A percentile compares a stretch with the other conserved stretches of the same genome.
Conservation (phyloP, 2,888 invertebrate species). For the Amaurobius ferox region DNA sequence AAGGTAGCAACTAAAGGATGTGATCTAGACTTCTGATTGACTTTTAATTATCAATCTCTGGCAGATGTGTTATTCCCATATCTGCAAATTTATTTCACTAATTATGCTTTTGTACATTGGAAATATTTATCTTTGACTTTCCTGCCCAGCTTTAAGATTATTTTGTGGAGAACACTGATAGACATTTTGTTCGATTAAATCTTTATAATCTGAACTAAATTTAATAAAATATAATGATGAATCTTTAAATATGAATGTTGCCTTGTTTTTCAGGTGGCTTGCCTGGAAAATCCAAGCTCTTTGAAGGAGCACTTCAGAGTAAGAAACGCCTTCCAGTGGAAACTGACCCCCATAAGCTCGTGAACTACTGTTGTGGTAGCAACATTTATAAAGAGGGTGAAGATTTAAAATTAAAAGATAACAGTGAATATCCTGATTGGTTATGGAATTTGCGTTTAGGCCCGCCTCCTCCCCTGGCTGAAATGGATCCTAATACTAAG, state of each 20-base stretch:
- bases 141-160: too few species aligned
- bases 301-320: constrained; percentile 15
- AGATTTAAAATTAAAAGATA: constrained; percentile 85
- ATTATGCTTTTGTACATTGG: too few species aligned
- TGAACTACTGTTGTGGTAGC: constrained; percentile 88
- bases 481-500: constrained; percentile 87
- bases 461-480: constrained; percentile 82
- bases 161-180: too few species aligned
- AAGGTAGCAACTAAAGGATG: too few species aligned
- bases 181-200: too few species aligned
- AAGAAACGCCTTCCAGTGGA: constrained; percentile 84
- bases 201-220: too few species aligned
- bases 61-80: too few species aligned
- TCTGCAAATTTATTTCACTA: too few species aligned
- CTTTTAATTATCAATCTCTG: too few species aligned
- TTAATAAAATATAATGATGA: too few species aligned
- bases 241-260: not conserved
- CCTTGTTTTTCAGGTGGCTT: constrained; percentile 22
- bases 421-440: constrained; percentile 94
- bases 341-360: constrained; percentile 86
- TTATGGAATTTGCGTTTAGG: constrained; percentile 86
- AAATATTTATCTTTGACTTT: too few species aligned
- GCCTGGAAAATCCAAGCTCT: constrained; percentile 35
- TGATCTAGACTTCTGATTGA: too few species aligned
- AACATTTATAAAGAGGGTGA: constrained; percentile 87